Evolutionary conservation across 1,140 invertebrate species (phyloP).

Genomic region (Drosophila sechellia): DNA sequence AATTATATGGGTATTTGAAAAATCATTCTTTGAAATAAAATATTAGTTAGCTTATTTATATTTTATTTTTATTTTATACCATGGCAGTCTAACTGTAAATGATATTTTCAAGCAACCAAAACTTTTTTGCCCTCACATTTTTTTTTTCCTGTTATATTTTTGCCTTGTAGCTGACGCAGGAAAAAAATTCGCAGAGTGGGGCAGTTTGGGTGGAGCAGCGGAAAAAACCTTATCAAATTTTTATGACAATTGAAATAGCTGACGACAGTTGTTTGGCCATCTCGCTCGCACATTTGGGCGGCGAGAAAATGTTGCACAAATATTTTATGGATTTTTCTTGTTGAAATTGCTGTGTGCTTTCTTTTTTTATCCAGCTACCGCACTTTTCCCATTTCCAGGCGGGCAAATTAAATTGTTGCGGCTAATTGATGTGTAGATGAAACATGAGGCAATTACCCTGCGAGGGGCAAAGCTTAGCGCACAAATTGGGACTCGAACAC

Average conservation of each 20-base stretch:
- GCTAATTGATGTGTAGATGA: slow-evolving; percentile 75
- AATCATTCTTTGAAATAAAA: too few species aligned
- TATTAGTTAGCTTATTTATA: not conserved
- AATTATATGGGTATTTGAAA: too few species aligned
- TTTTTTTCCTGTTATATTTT: slow-evolving; percentile 32
- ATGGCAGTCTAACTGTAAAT: slow-evolving; percentile 12
- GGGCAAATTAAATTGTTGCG: slow-evolving; percentile 70
- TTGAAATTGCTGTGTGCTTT: slow-evolving; percentile 28
- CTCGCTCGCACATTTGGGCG: slow-evolving; percentile 12
- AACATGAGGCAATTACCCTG: slow-evolving; percentile 57
- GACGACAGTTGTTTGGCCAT: slow-evolving; percentile 58
- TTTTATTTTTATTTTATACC: too few species aligned
- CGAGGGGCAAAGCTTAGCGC: slow-evolving; percentile 56
- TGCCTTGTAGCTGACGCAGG: slow-evolving; percentile 57
- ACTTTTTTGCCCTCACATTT: slow-evolving; percentile 26
- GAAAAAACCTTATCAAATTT: slow-evolving; percentile 76
- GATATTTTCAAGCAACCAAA: slow-evolving; percentile 19
- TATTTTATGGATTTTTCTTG: slow-evolving; percentile 78
- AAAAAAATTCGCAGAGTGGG: slow-evolving; percentile 21
- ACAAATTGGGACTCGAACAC: slow-evolving; percentile 58
- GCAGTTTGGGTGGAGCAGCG: slow-evolving; percentile 11
- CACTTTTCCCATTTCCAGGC: slow-evolving; percentile 48
- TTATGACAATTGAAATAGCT: slow-evolving; percentile 76
- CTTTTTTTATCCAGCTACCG: slow-evolving; percentile 1
- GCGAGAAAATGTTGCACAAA: slow-evolving; percentile 57